Conservation (phyloP, 2,888 invertebrate species). For the Rhamnusium bicolor region DNA sequence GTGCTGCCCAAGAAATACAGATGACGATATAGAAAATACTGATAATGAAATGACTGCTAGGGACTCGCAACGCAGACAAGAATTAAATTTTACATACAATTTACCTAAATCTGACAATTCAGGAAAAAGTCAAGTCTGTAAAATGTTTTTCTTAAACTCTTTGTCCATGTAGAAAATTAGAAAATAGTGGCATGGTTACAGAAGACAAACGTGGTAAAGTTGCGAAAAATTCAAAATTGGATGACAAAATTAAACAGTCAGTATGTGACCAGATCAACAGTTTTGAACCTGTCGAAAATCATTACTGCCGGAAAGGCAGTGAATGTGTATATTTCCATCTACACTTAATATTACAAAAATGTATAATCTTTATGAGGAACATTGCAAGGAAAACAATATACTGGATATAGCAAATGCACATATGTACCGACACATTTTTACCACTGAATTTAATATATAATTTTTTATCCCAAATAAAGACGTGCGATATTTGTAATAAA, state of each 20-base stretch:
- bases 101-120: not conserved
- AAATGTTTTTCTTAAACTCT: conserved; percentile 3
- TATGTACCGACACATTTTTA: conserved; percentile 49
- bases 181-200: conserved; percentile 5
- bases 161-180: conserved; percentile 5
- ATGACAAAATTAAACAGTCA: conserved; percentile 10
- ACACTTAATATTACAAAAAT: conserved; percentile 27
- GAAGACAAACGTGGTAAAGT: conserved; percentile 21
- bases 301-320: conserved; percentile 16
- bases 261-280: conserved; percentile 24
- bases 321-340: conserved; percentile 7
- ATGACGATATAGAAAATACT: too few relatives aligned
- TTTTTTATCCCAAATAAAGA: conserved; percentile 54
- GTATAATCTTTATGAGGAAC: conserved; percentile 20
- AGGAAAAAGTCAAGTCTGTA: conserved; percentile 10
- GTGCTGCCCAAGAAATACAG: too few relatives aligned
- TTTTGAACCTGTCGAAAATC: conserved; percentile 28
- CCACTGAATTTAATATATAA: conserved; percentile 55
- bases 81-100: not conserved
- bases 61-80: not conserved
- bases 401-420: conserved; percentile 33
- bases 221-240: conserved; percentile 19
- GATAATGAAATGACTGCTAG: too few relatives aligned
- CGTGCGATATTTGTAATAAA: conserved; percentile 31
- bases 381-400: conserved; percentile 34